Conservation (phyloP, 2,797 vertebrate species). For the Prionace glauca region DNA sequence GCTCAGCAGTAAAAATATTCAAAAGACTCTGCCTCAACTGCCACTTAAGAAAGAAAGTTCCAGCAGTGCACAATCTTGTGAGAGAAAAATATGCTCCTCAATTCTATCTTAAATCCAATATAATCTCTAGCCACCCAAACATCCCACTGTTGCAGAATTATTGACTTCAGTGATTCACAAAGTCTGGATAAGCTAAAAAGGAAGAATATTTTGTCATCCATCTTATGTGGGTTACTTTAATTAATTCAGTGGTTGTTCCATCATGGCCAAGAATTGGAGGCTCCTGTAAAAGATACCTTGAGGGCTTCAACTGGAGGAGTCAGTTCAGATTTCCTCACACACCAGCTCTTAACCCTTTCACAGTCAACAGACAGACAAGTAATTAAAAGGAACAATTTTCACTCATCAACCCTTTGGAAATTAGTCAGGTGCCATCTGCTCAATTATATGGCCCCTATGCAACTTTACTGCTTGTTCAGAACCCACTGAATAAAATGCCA, state of each 20-base stretch:
- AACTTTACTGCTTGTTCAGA: conserved; percentile 62
- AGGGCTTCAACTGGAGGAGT: conserved; percentile 12
- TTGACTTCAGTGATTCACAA: not conserved
- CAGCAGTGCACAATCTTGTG: too few species aligned
- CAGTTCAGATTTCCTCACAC: conserved; percentile 24
- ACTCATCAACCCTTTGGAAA: conserved; percentile 72
- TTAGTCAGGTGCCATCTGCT: conserved; percentile 79
- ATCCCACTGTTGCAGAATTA: not conserved
- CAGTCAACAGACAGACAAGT: conserved; percentile 75
- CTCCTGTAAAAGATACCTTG: not conserved
- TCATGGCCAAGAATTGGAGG: not conserved
- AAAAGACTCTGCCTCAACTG: too few species aligned
- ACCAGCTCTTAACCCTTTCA: conserved; percentile 63
- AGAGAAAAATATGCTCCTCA: too few species aligned
- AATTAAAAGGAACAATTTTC: conserved; percentile 83
- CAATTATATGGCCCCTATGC: conserved; percentile 68
- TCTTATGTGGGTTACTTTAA: not conserved
- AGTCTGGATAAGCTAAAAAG: not conserved
- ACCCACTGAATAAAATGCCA: not conserved
- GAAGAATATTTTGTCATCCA: conserved; percentile 1
- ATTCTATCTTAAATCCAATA: too few species aligned
- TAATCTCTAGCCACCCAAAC: not conserved
- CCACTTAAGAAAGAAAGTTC: too few species aligned
- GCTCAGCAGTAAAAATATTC: too few species aligned
- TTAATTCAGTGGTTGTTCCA: not conserved